Evolutionary conservation across 2,888 invertebrate genomes (phyloP).

Genomic region (Leptopilina syphax): DNA sequence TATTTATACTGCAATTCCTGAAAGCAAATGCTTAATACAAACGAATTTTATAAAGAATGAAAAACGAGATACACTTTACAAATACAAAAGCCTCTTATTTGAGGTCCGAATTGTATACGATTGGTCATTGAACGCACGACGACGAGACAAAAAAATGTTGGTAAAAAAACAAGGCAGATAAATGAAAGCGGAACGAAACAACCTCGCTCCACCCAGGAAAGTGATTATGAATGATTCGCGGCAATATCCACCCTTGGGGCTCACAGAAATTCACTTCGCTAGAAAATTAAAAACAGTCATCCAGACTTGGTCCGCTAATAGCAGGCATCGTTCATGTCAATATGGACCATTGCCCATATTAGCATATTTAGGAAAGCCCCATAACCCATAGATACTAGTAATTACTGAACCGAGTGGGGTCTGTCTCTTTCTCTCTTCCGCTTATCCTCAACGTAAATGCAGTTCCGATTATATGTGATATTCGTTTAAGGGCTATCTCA

Average conservation of each 20-base stretch:
- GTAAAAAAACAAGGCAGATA: neutral
- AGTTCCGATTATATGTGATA: constrained; percentile 65
- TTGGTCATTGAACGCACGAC: neutral
- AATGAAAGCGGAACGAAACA: constrained; percentile 23
- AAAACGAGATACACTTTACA: neutral
- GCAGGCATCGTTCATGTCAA: constrained; percentile 77
- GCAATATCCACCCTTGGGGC: constrained; percentile 74
- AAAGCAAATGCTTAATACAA: neutral
- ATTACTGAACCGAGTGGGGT: constrained; percentile 69
- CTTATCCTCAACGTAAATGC: constrained; percentile 55
- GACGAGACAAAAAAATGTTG: neutral
- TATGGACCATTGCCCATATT: constrained; percentile 77
- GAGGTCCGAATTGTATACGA: neutral
- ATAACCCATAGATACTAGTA: constrained; percentile 71
- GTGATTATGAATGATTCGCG: constrained; percentile 76
- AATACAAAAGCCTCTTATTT: neutral
- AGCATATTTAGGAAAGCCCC: constrained; percentile 72
- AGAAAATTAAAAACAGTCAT: constrained; percentile 77
- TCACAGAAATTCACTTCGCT: constrained; percentile 75
- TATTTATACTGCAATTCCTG: neutral
- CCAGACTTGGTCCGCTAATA: constrained; percentile 72
- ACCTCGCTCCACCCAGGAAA: constrained; percentile 55
- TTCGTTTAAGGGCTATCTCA: constrained; percentile 41
- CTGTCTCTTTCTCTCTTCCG: constrained; percentile 49
- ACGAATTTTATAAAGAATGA: neutral